Base-by-base conservation (phyloP, 1,140 invertebrate genomes). In the Oreohelix idahoensis region DNA sequence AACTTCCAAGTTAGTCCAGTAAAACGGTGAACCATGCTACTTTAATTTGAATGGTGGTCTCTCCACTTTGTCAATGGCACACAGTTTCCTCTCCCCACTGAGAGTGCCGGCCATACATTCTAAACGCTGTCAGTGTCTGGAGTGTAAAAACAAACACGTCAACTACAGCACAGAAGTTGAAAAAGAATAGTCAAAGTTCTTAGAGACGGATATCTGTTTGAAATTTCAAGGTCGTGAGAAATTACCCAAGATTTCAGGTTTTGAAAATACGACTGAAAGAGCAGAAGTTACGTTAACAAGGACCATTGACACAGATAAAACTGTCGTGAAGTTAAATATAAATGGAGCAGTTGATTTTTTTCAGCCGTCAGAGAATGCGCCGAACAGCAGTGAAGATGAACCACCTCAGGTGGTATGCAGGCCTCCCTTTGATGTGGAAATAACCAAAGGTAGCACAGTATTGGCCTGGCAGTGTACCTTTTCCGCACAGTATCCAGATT, bases 401-500 rank as follows among this genome's bases (percentile, higher is more conserved):
- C n/a, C 86, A 1, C 66, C n/a, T n/a, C n/a, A 89, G 88, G 86
- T 89, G 84, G 81, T 89, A 17, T 88, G 85, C 17, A 84, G 83
- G 35, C 88, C 88, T 29, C 86, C 86, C n/a, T 89, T 89, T 58
- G 83, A 78, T 45, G 87, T 89, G 20, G 88, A 89, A 58, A 78
- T 89, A 36, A 82, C 39, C 38, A 87, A 89, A 73, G 84, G 85
- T 17, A 83, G 84, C 0, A 83, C 84, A 23, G 83, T 77, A 0
- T 74, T 89, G 35, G 82, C 87, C 0, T 26, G 86, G 38, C 82
- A 88, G 42, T 89, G 88, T 66, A 35, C 69, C 0, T 89, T 87
- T 53, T 49, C 81, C 26, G 17, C 80, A 35, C 35, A 80, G 35
- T 84, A 87, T n/a, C 66, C 83, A 1, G 10, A 20, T 1, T 71